Evolutionary conservation across 2,888 invertebrate species (phyloP), one percentile per base, ranked within the genome.

Genomic region (Tetragnatha montana): DNA sequence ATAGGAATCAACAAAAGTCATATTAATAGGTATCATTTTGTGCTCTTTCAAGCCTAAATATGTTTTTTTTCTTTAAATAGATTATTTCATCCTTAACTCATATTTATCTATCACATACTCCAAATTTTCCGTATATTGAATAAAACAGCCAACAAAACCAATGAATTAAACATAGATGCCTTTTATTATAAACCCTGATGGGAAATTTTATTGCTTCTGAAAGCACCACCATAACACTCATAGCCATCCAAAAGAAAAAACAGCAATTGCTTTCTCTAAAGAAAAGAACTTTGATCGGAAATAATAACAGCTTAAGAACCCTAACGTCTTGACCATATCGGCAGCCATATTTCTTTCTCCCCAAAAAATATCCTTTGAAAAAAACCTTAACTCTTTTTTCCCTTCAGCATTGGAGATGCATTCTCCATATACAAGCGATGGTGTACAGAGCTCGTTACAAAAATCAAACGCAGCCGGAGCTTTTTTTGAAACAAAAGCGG

Each of bases 391-490:
- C 19, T 49, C 69, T 69, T 47, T 12, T 75, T 19, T 80, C 60
- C 47, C 12, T 60, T n/a, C 47, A n/a, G 22, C 73, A 60, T 60
- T 17, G 35, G 35, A 74, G 60, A 82, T 73, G 73, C 73, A 8
- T 74, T 73, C 71, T 71, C 81, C 21, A 12, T 81, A 12, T 81
- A 35, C 81, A 73, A 73, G n/a, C 22, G 19, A 35, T 35, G 1
- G 2, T 35, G 35, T 35, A 35, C 12, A 70, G 19, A 50, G 82
- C 82, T 83, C 74, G 80, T 79, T 86, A 86, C 79, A 80, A 80
- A 86, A 79, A 80, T 86, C 86, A 49, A 51, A 79, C 60, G 49
- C 22, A 22, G 22, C 60, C n/a, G 35, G 35, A 60, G 21, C 8
- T 1, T 60, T 60, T 60, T 60, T 60, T 8, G 10, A 60, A 70